Percentiles rank a stretch among this genome's conserved stretches.
Conservation (phyloP, 2,113 vertebrate species). For the Azemiops feae region DNA sequence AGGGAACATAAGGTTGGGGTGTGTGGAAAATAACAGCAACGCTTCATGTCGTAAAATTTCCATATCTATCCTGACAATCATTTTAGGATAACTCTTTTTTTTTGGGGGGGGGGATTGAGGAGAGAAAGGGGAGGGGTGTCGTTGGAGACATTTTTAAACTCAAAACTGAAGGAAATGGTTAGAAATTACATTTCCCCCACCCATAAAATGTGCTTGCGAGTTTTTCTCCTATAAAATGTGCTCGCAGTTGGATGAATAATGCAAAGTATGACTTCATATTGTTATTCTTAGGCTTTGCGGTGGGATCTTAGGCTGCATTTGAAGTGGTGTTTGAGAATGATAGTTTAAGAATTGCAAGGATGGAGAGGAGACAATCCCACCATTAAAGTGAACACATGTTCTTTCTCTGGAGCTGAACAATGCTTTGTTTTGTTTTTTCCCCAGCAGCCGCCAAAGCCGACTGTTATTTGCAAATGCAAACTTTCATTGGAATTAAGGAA, state of each 20-base stretch:
- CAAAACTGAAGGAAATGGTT: background rate
- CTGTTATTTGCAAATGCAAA: background rate
- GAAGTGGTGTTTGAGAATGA: background rate
- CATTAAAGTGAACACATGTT: background rate
- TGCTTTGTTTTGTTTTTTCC: background rate
- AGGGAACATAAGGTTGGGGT: slow-evolving; percentile 58
- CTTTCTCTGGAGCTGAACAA: background rate
- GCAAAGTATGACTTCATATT: accelerated
- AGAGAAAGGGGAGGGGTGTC: background rate
- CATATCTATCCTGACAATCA: slow-evolving; percentile 63
- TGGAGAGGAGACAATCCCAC: background rate
- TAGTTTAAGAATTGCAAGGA: background rate
- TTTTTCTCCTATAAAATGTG: background rate
- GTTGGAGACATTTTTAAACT: background rate
- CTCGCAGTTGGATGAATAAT: background rate
- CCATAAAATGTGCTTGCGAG: background rate
- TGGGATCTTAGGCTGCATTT: background rate
- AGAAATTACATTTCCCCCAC: background rate
- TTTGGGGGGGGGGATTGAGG: background rate
- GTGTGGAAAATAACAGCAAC: slow-evolving; percentile 18
- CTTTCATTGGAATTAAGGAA: background rate
- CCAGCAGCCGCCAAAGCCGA: background rate
- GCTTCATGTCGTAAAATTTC: slow-evolving; percentile 53
- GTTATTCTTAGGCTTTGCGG: background rate
- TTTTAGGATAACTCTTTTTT: slow-evolving; percentile 34